These are phyloP conservation scores for Leptinotarsa defecta DNA, from an alignment of 1,140 invertebrate species.

Conservation along the genomic window DNA sequence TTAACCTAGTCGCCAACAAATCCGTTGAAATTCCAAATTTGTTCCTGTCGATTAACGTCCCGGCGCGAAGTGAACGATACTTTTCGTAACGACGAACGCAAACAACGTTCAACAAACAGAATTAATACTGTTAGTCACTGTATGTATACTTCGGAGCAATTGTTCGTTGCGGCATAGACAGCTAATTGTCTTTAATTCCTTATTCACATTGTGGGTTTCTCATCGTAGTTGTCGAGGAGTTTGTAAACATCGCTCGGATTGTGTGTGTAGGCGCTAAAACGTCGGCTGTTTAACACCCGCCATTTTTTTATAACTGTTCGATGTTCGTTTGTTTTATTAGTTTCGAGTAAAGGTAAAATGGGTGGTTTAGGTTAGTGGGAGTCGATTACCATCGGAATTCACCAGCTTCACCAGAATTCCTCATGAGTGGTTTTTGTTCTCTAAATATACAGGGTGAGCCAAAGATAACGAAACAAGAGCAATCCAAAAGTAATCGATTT, in stretches of 20 bases:
- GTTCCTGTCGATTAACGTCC: not conserved
- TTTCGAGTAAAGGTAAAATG: too few species aligned
- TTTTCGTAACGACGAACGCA: not conserved
- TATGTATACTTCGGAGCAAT: slow-evolving; percentile 3
- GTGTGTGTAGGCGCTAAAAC: not conserved
- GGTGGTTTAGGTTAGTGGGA: too few species aligned
- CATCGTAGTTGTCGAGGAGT: not conserved
- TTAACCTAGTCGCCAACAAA: not conserved
- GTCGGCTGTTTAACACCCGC: not conserved
- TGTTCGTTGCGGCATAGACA: not conserved
- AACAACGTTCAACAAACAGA: slow-evolving; percentile 3
- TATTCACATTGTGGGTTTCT: slow-evolving; percentile 8
- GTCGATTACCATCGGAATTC: too few species aligned
- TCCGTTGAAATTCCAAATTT: not conserved
- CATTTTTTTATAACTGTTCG: too few species aligned
- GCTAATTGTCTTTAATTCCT: not conserved
- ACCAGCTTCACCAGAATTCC: too few species aligned
- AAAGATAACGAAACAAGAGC: too few species aligned
- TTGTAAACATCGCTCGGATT: slow-evolving; percentile 3
- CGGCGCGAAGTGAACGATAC: not conserved
- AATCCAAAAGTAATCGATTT: too few species aligned
- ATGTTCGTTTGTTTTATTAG: too few species aligned
- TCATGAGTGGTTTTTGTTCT: too few species aligned
- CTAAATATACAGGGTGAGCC: too few species aligned
- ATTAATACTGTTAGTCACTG: slow-evolving; percentile 6